Evolutionary conservation across 1,140 invertebrate species (phyloP), one percentile per base, ranked within the genome.

Genomic region (Conopomorpha cramerella): DNA sequence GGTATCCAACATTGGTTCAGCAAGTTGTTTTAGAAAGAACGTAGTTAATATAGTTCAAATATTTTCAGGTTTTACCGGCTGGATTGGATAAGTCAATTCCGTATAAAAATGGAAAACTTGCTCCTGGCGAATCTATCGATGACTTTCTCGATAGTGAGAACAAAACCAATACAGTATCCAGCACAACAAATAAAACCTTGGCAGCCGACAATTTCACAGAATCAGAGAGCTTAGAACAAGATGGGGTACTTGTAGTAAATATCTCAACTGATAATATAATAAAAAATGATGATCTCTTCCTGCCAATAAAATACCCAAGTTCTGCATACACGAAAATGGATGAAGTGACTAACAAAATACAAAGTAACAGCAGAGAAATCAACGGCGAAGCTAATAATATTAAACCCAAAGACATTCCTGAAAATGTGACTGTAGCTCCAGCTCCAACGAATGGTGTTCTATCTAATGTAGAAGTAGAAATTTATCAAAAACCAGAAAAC

Each of bases 301-400:
- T 63, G 43, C 54, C 59, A 30, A 55, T 56, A 41, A 62, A 70
- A 25, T 61, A 63, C 46, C 36, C 62, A 35, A 44, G 55, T 6
- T 70, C 67, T 33, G 37, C 49, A 32, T 60, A 63, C 8, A 62
- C 57, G 25, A 70, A 64, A 62, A 55, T 65, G 39, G 73, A 80
- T 31, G 77, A 80, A 48, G 66, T 65, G 1, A 67, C 60, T 17
- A 73, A 74, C 23, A 79, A 79, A 51, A 78, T 79, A 29, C 78
- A 80, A 48, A 79, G 76, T 38, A 79, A 79, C 28, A 79, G 67
- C 41, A 42, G 74, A 36, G 77, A 79, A 55, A 80, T 79, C 18
- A 71, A 70, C 25, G 77, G 72, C 16, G 73, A 74, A 45, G 57
- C 53, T 23, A 67, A 73, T 36, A 77, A 74, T 46, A 46, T 73